Evolutionary conservation across 2,797 vertebrate species (phyloP).

Genomic region (Alouatta caraya): DNA sequence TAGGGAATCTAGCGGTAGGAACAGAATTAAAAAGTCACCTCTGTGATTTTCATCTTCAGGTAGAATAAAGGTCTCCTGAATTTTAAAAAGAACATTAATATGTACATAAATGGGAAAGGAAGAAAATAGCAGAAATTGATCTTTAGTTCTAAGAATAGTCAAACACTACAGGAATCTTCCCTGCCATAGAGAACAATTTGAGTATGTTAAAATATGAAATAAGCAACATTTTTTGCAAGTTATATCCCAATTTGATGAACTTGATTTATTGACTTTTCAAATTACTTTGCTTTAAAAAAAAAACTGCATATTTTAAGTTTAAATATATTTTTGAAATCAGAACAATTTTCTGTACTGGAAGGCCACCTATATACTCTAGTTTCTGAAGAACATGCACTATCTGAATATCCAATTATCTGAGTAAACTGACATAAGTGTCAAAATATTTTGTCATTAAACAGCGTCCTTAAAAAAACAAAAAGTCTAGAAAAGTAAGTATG

Average conservation of each 20-base stretch:
- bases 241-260: neutral
- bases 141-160: neutral
- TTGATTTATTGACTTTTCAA: neutral
- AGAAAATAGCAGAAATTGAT: neutral
- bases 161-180: neutral
- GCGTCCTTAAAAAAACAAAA: neutral
- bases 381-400: neutral
- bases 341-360: neutral
- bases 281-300: neutral
- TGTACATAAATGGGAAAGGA: neutral
- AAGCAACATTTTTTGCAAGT: neutral
- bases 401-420: neutral
- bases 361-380: neutral
- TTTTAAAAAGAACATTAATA: conserved; percentile 32
- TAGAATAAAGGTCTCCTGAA: neutral
- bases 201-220: neutral
- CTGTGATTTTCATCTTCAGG: neutral
- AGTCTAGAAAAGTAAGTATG: neutral
- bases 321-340: neutral
- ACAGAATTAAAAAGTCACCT: conserved; percentile 1
- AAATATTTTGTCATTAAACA: neutral
- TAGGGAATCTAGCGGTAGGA: neutral
- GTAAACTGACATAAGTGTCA: neutral
- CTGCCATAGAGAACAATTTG: neutral
- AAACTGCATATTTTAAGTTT: neutral